Base-by-base conservation (phyloP, 2,888 invertebrate genomes). In the Hypomecis punctinalis region DNA sequence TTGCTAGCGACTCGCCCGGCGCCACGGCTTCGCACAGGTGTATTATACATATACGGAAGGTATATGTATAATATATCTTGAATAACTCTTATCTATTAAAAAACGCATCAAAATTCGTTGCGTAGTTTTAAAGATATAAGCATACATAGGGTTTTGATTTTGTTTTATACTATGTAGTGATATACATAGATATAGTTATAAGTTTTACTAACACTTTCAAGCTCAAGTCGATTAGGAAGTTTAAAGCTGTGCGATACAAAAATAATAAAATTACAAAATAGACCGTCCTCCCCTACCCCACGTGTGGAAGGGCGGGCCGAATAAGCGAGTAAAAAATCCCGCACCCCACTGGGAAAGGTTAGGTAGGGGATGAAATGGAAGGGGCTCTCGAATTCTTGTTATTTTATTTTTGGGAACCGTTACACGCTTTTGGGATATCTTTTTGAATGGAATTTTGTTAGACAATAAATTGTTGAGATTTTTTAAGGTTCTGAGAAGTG, bases 371-470 rank as follows among this genome's bases (percentile, higher is more conserved):
- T 67, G 65, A 67, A 64, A 66, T 69, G 63, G 67, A 68, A 61
- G 57, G 64, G 69, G 54, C 60, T 66, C 61, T 59, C 36, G 61
- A 59, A 61, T 63, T 63, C 70, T 63, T 70, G 60, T 70, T 70
- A 72, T 70, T 70, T 67, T 70, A 68, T 70, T 70, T 72, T 72
- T 67, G 60, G 70, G 65, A 67, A 66, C 67, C 64, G 61, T 66
- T 68, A 63, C 42, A 58, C 62, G 54, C 49, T 49, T 39, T 53
- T 6, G 53, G 46, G 66, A 55, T 64, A 63, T 66, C 36, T 48
- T 66, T 66, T 60, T 47, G 54, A 42, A 45, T 51, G 9, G 52
- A 45, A 40, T 39, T 67, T 67, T 61, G 49, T 53, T 8, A n/a
- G 59, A 11, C n/a, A 58, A 46, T 45, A 35, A 52, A 47, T 6